phyloP scores from a whole-genome alignment of 2,888 invertebrate genomes.

The Beris morrisii region DNA sequence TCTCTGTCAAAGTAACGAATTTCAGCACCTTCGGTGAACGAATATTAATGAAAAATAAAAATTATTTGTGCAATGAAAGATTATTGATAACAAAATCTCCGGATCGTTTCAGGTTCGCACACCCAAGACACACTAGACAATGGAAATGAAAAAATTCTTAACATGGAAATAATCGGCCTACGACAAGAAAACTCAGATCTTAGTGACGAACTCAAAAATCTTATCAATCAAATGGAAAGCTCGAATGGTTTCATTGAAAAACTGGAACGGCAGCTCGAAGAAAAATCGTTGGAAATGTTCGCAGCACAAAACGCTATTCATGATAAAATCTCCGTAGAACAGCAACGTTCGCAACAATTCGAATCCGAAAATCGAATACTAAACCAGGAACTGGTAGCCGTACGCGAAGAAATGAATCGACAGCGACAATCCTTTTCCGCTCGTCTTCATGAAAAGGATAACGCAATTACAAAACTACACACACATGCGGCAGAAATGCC shows the following conservation, averaged over 20 bases:
- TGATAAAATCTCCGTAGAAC: slow-evolving; percentile 54
- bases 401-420: slow-evolving; percentile 54
- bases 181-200: slow-evolving; percentile 51
- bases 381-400: slow-evolving; percentile 52
- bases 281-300: slow-evolving; percentile 19
- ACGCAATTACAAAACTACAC: slow-evolving; percentile 61
- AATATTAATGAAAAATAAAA: no score
- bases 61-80: no score
- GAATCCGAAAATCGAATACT: slow-evolving; percentile 53
- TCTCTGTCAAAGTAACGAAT: no score
- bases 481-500: slow-evolving; percentile 57
- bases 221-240: slow-evolving; percentile 43
- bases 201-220: slow-evolving; percentile 45
- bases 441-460: slow-evolving; percentile 55
- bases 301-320: slow-evolving; percentile 16
- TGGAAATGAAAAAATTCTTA: slow-evolving; percentile 51
- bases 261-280: slow-evolving; percentile 28
- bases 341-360: slow-evolving; percentile 56
- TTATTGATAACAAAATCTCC: no score
- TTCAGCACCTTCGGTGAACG: no score
- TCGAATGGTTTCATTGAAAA: slow-evolving; percentile 34
- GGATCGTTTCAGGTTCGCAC: background rate
- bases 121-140: slow-evolving; percentile 40
- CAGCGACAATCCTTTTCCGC: slow-evolving; percentile 47
- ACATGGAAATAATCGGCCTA: slow-evolving; percentile 65